Percentiles rank a stretch among this genome's conserved stretches.
Evolutionary conservation across 1,140 invertebrate species (phyloP).

Genomic region (Tetramorium alpestre): DNA sequence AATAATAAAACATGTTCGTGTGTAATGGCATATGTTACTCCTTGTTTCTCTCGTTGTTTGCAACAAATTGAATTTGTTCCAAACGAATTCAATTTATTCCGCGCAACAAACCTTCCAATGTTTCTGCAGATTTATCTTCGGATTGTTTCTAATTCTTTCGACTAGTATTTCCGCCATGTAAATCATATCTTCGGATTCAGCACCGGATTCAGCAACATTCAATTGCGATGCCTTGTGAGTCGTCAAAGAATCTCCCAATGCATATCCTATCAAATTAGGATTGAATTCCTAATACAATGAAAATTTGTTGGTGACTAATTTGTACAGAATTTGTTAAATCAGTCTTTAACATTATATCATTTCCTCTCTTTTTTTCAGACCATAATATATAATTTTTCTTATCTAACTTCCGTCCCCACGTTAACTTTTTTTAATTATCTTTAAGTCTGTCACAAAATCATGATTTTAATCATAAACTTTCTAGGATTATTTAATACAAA

Average conservation of each 20-base stretch:
- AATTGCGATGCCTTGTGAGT: constrained; percentile 86
- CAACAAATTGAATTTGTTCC: background rate
- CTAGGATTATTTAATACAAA: background rate
- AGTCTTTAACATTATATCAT: background rate
- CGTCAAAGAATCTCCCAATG: constrained; percentile 84
- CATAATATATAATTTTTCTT: background rate
- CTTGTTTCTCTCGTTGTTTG: background rate
- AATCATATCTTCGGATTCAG: constrained; percentile 88
- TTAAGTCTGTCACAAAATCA: background rate
- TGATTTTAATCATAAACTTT: background rate
- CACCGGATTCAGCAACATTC: constrained; percentile 88
- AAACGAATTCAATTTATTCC: background rate
- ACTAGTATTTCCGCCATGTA: constrained; percentile 88
- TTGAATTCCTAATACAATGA: constrained; percentile 87
- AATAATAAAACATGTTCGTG: background rate
- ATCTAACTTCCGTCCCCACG: background rate
- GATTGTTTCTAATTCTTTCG: constrained; percentile 87
- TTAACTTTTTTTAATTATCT: background rate
- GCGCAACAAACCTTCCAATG: constrained; percentile 89
- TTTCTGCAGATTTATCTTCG: constrained; percentile 86
- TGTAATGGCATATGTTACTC: background rate
- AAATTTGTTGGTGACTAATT: constrained; percentile 11
- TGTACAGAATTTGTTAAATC: background rate
- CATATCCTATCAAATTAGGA: constrained; percentile 88
- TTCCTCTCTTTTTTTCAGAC: background rate